Percentiles rank a stretch among this genome's conserved stretches.
Evolutionary conservation across 2,113 vertebrate genomes (phyloP).

Genomic region (Pao palembangensis): DNA sequence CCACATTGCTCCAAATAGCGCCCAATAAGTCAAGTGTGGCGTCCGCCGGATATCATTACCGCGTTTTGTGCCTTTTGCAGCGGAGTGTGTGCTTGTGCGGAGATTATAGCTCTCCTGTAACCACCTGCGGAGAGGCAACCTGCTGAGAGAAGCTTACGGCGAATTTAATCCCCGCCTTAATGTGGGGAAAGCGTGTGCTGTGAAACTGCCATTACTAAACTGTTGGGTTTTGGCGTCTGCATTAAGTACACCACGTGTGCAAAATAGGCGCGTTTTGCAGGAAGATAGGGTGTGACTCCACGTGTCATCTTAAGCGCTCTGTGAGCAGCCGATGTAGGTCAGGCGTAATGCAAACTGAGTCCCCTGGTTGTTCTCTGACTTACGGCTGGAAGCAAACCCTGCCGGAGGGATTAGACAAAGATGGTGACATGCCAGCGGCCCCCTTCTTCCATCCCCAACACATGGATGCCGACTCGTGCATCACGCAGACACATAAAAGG

Average conservation of each 20-base stretch:
- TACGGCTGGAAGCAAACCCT: conserved; percentile 50
- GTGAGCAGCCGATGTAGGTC: conserved; percentile 64
- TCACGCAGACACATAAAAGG: conserved; percentile 20
- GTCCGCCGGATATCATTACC: not conserved
- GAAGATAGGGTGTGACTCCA: conserved; percentile 45
- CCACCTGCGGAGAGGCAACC: conserved; percentile 62
- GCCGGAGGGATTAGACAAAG: conserved; percentile 49
- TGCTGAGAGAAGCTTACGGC: conserved; percentile 58
- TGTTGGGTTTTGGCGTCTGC: conserved; percentile 39
- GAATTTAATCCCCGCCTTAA: conserved; percentile 67
- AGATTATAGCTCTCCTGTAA: conserved; percentile 60
- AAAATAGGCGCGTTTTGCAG: conserved; percentile 24
- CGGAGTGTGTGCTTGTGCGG: not conserved
- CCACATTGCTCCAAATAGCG: conserved; percentile 43
- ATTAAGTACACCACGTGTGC: not conserved
- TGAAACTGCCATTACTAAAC: conserved; percentile 51
- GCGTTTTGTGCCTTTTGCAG: not conserved
- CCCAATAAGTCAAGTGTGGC: conserved; percentile 18
- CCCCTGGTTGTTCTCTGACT: conserved; percentile 52
- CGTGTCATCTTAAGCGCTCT: conserved; percentile 52
- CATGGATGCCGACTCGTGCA: conserved; percentile 3
- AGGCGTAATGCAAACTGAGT: conserved; percentile 42
- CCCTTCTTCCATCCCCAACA: not conserved
- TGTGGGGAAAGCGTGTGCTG: conserved; percentile 64
- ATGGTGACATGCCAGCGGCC: conserved; percentile 20